phyloP scores from a whole-genome alignment of 2,113 vertebrate genomes.

The Hirundichthys speculiger region DNA sequence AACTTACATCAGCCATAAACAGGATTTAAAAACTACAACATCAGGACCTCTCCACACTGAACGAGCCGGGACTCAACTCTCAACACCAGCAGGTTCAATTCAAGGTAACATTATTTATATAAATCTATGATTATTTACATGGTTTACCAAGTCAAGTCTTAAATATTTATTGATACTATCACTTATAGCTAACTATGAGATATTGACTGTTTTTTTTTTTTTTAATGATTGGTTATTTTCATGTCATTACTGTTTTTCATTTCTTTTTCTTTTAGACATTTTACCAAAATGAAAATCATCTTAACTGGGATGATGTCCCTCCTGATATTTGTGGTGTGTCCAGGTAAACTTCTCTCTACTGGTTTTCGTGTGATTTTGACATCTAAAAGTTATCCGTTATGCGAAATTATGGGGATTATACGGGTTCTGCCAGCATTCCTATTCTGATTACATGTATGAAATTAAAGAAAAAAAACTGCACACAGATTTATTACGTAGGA shows the following conservation, averaged over 20 bases:
- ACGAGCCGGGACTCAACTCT: neutral
- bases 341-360: constrained; percentile 32
- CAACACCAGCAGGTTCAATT: constrained; percentile 23
- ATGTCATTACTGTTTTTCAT: neutral
- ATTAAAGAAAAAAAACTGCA: too few species aligned
- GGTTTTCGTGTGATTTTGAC: neutral
- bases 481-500: too few species aligned
- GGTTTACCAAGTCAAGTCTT: too few species aligned
- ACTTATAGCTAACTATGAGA: too few species aligned
- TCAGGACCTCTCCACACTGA: neutral
- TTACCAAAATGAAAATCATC: neutral
- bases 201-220: too few species aligned
- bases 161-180: too few species aligned
- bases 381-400: too few species aligned
- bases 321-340: constrained; percentile 31
- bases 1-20: neutral
- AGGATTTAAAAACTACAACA: neutral
- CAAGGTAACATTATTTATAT: too few species aligned
- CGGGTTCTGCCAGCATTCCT: too few species aligned
- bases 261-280: neutral
- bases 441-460: too few species aligned
- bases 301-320: neutral
- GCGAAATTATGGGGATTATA: too few species aligned
- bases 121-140: too few species aligned
- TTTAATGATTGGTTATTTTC: neutral